Percentiles rank a stretch among this genome's conserved stretches.
Evolutionary conservation across 2,888 invertebrate species (phyloP).

Genomic region (Sipha maydis): DNA sequence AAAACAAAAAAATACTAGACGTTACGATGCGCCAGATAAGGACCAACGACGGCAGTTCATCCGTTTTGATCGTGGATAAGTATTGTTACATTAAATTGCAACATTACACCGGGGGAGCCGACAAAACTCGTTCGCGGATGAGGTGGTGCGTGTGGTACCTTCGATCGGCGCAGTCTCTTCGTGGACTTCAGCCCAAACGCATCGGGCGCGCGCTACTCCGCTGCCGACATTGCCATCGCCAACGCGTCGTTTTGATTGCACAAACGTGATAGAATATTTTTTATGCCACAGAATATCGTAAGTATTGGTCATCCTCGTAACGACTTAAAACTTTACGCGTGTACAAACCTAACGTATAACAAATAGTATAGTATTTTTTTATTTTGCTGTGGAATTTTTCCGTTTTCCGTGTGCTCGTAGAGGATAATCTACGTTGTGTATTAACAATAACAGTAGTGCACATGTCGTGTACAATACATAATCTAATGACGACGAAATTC

Average conservation of each 20-base stretch:
- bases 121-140: neutral
- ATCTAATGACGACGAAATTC: neutral
- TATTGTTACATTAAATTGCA: neutral
- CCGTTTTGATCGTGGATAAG: too few species aligned
- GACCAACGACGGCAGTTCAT: too few species aligned
- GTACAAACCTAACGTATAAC: too few species aligned
- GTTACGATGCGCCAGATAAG: too few species aligned
- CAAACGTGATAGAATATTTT: neutral
- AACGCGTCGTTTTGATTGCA: neutral
- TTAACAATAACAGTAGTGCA: neutral
- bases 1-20: too few species aligned
- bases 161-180: conserved; percentile 26
- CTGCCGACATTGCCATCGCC: neutral
- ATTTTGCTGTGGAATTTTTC: neutral
- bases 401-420: neutral
- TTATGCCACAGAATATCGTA: neutral
- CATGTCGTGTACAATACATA: neutral
- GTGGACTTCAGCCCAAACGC: conserved; percentile 35
- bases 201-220: conserved; percentile 9
- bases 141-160: neutral
- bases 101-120: neutral
- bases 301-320: conserved; percentile 20
- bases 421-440: neutral
- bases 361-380: too few species aligned
- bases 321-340: too few species aligned